These are phyloP conservation scores for Sebastolobus altivelis DNA, from an alignment of 2,797 vertebrate genomes.

Conservation along the genomic window DNA sequence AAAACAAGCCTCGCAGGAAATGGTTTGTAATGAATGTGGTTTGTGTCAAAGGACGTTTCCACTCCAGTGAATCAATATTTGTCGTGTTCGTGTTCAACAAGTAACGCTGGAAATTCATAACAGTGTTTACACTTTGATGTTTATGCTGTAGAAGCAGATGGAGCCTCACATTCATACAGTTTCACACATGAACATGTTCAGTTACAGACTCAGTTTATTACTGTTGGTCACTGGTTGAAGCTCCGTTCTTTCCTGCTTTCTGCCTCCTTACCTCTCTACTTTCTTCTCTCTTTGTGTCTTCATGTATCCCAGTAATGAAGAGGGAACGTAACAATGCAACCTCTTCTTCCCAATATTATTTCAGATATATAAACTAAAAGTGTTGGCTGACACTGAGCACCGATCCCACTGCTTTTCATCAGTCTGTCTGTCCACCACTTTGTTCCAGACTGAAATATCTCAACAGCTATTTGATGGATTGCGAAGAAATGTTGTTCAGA, in stretches of 20 bases:
- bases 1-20: slow-evolving; percentile 40
- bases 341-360: too few species aligned
- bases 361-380: too few species aligned
- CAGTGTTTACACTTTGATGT: slow-evolving; percentile 1
- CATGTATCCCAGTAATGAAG: too few species aligned
- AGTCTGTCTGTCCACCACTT: not conserved
- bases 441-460: not conserved
- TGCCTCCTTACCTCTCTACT: too few species aligned
- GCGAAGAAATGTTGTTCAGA: too few species aligned
- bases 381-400: not conserved
- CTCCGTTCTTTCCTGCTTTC: not conserved
- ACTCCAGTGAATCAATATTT: slow-evolving; percentile 30
- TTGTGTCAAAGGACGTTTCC: slow-evolving; percentile 36
- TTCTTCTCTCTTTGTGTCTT: too few species aligned
- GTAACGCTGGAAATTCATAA: not conserved
- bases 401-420: not conserved
- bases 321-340: too few species aligned
- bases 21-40: slow-evolving; percentile 18
- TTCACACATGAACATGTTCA: not conserved
- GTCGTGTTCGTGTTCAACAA: slow-evolving; percentile 10
- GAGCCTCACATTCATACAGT: not conserved
- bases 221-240: not conserved
- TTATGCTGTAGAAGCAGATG: slow-evolving; percentile 4
- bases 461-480: not conserved
- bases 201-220: not conserved